A percentile compares a stretch with the other conserved stretches of the same genome.
Conservation (phyloP, 2,888 invertebrate species). For the Clostera curtula region DNA sequence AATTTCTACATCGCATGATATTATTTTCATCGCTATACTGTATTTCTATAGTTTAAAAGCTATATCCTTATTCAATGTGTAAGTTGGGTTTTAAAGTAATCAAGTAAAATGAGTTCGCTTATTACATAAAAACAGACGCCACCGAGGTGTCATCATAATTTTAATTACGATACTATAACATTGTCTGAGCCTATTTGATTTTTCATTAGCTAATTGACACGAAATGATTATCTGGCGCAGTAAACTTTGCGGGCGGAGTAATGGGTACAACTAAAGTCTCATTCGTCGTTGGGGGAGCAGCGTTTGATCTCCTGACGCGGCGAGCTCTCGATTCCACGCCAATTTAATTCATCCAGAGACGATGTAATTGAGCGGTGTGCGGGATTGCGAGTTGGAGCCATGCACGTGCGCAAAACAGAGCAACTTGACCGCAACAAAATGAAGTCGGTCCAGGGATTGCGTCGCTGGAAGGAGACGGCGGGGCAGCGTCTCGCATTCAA, state of each 20-base stretch:
- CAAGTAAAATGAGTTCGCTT: constrained; percentile 9
- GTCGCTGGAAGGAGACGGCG: constrained; percentile 37
- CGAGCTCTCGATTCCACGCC: constrained; percentile 37
- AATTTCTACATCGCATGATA: too few relatives aligned
- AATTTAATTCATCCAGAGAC: constrained; percentile 64
- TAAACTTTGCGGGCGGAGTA: constrained; percentile 45
- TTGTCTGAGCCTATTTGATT: constrained; percentile 58
- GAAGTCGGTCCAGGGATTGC: constrained; percentile 39
- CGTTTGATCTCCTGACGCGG: constrained; percentile 57
- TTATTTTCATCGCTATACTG: too few relatives aligned
- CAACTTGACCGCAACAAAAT: constrained; percentile 66
- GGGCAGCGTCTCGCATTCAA: constrained; percentile 69
- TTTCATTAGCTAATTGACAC: constrained; percentile 75
- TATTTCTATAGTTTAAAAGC: too few relatives aligned
- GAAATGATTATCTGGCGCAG: constrained; percentile 64
- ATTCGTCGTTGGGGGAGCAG: constrained; percentile 29
- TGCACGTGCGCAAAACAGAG: constrained; percentile 58
- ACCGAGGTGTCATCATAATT: constrained; percentile 56
- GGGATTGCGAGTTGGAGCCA: constrained; percentile 23
- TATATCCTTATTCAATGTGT: too few relatives aligned
- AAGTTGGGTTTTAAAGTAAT: too few relatives aligned
- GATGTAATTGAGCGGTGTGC: constrained; percentile 53
- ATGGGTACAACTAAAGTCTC: constrained; percentile 48
- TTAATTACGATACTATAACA: constrained; percentile 54
- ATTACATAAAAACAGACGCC: constrained; percentile 57